These are phyloP conservation scores for Mus caroli DNA, from an alignment of 2,797 vertebrate species.

Conservation along the genomic window DNA sequence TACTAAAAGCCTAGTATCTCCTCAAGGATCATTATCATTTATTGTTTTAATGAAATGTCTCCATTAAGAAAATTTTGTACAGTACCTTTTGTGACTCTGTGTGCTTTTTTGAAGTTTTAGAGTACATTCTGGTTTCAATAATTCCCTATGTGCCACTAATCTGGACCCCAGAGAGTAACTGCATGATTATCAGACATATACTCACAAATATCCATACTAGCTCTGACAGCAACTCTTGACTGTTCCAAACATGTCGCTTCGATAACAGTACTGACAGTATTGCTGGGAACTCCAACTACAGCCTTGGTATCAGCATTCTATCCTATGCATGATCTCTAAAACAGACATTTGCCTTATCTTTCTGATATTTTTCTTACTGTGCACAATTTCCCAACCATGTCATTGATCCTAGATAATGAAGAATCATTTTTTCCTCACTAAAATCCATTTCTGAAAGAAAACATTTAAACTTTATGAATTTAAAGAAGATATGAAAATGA, in stretches of 20 bases:
- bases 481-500: conserved; percentile 37
- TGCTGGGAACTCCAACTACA: neutral
- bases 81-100: neutral
- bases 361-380: neutral
- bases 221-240: neutral
- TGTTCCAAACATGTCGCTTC: neutral
- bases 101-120: conserved; percentile 57
- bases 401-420: neutral
- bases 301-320: conserved; percentile 12
- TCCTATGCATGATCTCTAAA: neutral
- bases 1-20: neutral
- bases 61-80: conserved; percentile 14
- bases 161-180: neutral
- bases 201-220: neutral
- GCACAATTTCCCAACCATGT: neutral
- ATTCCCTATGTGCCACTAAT: neutral
- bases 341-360: neutral
- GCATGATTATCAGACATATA: neutral
- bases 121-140: conserved; percentile 21
- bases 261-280: neutral
- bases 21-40: conserved; percentile 34
- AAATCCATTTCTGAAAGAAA: conserved; percentile 11
- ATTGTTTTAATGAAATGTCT: conserved; percentile 52
- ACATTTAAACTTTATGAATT: conserved; percentile 9
- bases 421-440: neutral